A percentile compares a stretch with the other conserved stretches of the same genome.
phyloP scores from a whole-genome alignment of 2,113 vertebrate species.

The Phrynocephalus versicolor region DNA sequence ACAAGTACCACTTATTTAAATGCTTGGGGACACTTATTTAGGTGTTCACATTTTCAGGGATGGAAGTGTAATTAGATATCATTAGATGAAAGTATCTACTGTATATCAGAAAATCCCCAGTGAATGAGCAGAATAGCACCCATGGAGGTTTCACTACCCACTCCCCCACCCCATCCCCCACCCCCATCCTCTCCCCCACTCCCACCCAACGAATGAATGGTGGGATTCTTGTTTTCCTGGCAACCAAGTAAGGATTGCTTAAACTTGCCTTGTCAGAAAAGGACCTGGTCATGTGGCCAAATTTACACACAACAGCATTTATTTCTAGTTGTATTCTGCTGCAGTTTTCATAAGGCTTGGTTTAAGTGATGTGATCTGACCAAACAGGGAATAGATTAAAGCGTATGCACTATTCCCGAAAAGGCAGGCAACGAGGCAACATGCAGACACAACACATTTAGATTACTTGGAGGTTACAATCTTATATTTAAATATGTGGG shows the following conservation, averaged over 20 bases:
- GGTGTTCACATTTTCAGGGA: background rate
- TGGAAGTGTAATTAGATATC: no score
- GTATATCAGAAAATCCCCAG: background rate
- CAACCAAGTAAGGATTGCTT: background rate
- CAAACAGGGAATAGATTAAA: background rate
- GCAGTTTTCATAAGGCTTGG: background rate
- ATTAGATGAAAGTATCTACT: background rate
- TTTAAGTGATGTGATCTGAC: background rate
- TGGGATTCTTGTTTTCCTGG: background rate
- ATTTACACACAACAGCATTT: background rate
- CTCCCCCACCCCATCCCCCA: no score
- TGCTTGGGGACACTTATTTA: background rate
- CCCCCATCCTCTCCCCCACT: no score
- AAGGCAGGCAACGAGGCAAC: background rate
- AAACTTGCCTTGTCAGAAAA: background rate
- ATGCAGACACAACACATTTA: background rate
- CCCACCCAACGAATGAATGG: background rate
- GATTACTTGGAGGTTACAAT: background rate
- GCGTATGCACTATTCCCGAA: conserved; percentile 2
- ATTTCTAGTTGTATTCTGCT: background rate
- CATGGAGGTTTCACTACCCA: background rate
- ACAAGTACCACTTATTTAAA: background rate
- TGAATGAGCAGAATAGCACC: background rate
- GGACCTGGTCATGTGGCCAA: background rate
- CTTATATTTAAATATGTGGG: background rate